phyloP scores from a whole-genome alignment of 2,797 vertebrate genomes.

The Clamator glandarius region DNA sequence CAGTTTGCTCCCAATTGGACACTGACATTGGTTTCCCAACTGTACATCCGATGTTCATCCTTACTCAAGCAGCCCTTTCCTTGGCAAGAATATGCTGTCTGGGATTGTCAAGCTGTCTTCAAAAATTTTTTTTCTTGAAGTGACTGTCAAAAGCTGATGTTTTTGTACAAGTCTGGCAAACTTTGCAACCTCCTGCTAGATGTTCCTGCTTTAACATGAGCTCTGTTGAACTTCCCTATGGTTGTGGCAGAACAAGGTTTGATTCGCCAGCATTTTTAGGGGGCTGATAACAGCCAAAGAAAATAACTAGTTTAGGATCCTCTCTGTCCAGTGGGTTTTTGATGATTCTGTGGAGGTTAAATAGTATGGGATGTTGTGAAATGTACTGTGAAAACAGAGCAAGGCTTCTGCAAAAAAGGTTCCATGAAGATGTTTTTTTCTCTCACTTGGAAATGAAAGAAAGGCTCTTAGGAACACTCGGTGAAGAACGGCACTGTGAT shows the following conservation, averaged over 20 bases:
- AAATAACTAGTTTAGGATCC: background rate
- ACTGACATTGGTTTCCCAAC: accelerated
- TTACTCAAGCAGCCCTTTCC: background rate
- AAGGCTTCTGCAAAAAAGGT: background rate
- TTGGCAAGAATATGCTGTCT: background rate
- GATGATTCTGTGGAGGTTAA: background rate
- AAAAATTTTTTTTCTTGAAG: background rate
- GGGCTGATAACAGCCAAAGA: background rate
- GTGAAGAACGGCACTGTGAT: background rate
- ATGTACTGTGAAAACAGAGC: background rate
- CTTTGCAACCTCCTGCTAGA: accelerated
- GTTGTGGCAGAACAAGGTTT: background rate
- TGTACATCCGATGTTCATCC: background rate
- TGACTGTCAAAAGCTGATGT: background rate
- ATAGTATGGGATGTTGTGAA: background rate
- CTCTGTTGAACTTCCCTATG: background rate
- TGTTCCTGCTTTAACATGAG: background rate
- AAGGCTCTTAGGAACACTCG: background rate
- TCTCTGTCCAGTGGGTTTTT: background rate
- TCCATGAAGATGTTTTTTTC: too few relatives aligned
- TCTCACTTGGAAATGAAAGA: background rate
- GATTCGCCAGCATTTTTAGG: background rate
- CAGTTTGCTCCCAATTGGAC: background rate
- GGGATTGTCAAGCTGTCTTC: background rate
- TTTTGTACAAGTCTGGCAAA: background rate